Base-by-base conservation (phyloP, 1,140 invertebrate genomes). In the Philopotamus ludificatus region DNA sequence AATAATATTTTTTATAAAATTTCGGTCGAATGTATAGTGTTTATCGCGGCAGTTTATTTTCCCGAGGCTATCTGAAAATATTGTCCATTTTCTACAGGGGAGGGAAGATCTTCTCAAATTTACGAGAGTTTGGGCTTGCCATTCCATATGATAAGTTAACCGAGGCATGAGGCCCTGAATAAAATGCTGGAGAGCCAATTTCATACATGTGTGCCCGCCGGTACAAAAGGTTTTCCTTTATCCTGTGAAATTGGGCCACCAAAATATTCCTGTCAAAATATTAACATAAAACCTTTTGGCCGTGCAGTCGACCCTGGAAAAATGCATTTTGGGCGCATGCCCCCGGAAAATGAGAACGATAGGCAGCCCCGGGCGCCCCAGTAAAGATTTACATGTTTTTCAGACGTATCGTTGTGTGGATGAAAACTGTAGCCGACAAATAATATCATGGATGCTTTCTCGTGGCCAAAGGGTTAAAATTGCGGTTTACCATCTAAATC, bases 141-240 rank as follows among this genome's bases (percentile, higher is more conserved):
- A 53, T 41, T 41, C 54, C 51, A 51, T 60, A 53, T 66, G 65
- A 66, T 66, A 54, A 47, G 54, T 51, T 39, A 42, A 61, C 41
- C 57, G 49, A 53, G 53, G 58, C 65, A 34, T 66, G 51, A 49
- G 50, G 34, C 59, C 61, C 49, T 66, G 65, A 66, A 66, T 66
- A 66, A 66, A 55, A 47, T 22, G 41, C 57, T 45, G 12, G 34
- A 21, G 53, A 47, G 53, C 58, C 65, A 66, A 66, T 66, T 66
- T 66, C 65, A 66, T 66, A 66, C 65, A 54, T 62, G 65, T 66
- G 59, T 62, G 65, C 58, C 59, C 47, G 28, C 45, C 25, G 21
- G n/a, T 44, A 54, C 61, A 63, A 63, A 63, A 51, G 53, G 44
- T 9, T 47, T 47, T 47, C 7, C 44, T 7, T 7, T 4, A 4